Evolutionary conservation across 2,888 invertebrate genomes (phyloP).

Genomic region (Thecocarcelia acutangulata): DNA sequence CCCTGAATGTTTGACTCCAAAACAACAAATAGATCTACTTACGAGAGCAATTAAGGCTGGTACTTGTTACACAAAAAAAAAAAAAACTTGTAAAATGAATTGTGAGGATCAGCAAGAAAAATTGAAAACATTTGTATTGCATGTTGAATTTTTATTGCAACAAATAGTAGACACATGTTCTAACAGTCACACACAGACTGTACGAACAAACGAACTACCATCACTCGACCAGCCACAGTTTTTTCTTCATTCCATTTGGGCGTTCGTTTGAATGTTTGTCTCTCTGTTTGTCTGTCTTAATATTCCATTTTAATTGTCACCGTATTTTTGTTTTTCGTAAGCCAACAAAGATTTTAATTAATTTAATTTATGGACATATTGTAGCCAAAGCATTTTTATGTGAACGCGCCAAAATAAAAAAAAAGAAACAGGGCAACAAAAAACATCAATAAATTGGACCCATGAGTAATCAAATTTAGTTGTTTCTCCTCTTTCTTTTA

Average conservation of each 20-base stretch:
- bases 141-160: conserved; percentile 71
- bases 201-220: conserved; percentile 4
- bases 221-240: conserved; percentile 7
- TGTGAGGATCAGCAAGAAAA: conserved; percentile 58
- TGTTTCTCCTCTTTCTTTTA: neutral
- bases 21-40: conserved; percentile 40
- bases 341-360: conserved; percentile 55
- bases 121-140: conserved; percentile 57
- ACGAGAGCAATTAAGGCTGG: neutral
- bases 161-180: conserved; percentile 75
- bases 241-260: conserved; percentile 13
- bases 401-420: conserved; percentile 13
- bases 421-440: neutral
- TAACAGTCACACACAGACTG: conserved; percentile 62
- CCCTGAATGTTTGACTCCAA: conserved; percentile 35
- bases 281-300: no score
- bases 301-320: conserved; percentile 41
- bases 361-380: conserved; percentile 61
- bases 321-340: conserved; percentile 14
- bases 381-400: conserved; percentile 16
- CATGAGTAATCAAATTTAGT: conserved; percentile 55
- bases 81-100: conserved; percentile 35
- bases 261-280: neutral
- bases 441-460: conserved; percentile 48
- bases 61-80: conserved; percentile 14